Evolutionary conservation across 2,797 vertebrate species (phyloP).

Genomic region (Amblyopsis hoosieri): DNA sequence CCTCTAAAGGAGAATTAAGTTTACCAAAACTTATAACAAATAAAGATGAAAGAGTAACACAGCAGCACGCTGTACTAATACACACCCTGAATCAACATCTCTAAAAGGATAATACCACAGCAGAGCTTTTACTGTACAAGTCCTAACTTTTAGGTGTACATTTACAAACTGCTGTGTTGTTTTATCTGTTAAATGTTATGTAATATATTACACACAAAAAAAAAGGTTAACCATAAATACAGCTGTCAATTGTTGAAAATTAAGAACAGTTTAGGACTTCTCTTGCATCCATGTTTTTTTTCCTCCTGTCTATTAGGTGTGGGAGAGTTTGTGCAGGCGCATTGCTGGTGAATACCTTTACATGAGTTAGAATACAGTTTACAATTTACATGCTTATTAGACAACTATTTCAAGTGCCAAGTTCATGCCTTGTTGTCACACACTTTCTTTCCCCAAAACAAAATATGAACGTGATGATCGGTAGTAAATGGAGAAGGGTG

Average conservation of each 20-base stretch:
- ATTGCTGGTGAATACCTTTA: constrained; percentile 83
- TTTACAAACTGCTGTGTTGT: constrained; percentile 63
- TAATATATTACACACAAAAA: constrained; percentile 39
- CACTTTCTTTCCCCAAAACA: constrained; percentile 53
- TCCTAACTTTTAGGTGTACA: constrained; percentile 60
- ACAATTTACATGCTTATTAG: constrained; percentile 73
- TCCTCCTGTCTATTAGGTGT: constrained; percentile 53
- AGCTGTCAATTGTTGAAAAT: constrained; percentile 48
- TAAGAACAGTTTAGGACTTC: constrained; percentile 50
- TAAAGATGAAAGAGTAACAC: constrained; percentile 79
- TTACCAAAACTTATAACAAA: constrained; percentile 77
- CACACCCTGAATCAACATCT: constrained; percentile 90
- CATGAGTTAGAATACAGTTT: constrained; percentile 76
- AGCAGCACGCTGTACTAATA: constrained; percentile 89
- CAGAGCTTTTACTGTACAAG: constrained; percentile 73
- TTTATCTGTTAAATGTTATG: constrained; percentile 72
- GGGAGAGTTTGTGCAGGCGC: constrained; percentile 78
- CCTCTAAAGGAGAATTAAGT: constrained; percentile 56
- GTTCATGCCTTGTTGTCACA: constrained; percentile 63
- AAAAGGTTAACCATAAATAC: constrained; percentile 47
- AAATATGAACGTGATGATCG: constrained; percentile 43
- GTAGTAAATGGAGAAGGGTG: constrained; percentile 39
- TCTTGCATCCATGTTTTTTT: constrained; percentile 67
- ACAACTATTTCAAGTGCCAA: constrained; percentile 70
- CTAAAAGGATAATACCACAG: constrained; percentile 80